Base-by-base conservation (phyloP, 2,888 invertebrate species). In the Drosophila neutralis region DNA sequence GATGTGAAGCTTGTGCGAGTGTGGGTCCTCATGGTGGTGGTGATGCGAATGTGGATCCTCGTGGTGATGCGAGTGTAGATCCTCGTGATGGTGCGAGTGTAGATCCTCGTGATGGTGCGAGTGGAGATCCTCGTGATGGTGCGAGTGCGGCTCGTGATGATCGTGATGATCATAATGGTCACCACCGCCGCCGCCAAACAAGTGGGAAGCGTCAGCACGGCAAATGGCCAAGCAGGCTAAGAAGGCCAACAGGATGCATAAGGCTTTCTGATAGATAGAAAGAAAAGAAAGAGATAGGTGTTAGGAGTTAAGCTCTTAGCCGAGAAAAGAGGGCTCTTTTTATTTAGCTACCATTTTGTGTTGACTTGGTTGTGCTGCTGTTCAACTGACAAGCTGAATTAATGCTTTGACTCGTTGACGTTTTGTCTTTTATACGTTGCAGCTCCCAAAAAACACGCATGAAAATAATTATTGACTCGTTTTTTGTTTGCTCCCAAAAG, bases 191-290 rank as follows among this genome's bases (percentile, higher is more conserved):
- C 78, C 76, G 13, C 78, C 78, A 33, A 67, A 73, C 51, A 89
- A 54, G 49, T 90, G 90, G 21, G 90, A 90, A 13, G 90, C 89
- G 62, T 87, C 87, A 10, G 89, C 87, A 15, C 42, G 27, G 45
- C 63, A 51, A 6, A 82, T 18, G 24, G 76, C 89, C 63, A 69
- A 24, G 15, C 45, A 24, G 24, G 15, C 45, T 63, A 10, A 88
- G 6, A 42, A 51, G 61, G 66, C 80, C 63, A 82, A 24, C 8
- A 87, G 80, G 69, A 89, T 68, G 57, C 74, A 69, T 49, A 74
- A 29, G 3, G 69, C 48, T 73, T 74, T 82, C 90, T 90, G 58
- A 2, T 62, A 58, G 21, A 29, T 15, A 35, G 2, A 36, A 35
- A 7, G 33, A 11, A 29, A 15, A 4, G 5, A 13, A n/a, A n/a